A percentile compares a stretch with the other conserved stretches of the same genome.
Evolutionary conservation across 2,888 invertebrate genomes (phyloP).

Genomic region (Megastigmus dorsalis): DNA sequence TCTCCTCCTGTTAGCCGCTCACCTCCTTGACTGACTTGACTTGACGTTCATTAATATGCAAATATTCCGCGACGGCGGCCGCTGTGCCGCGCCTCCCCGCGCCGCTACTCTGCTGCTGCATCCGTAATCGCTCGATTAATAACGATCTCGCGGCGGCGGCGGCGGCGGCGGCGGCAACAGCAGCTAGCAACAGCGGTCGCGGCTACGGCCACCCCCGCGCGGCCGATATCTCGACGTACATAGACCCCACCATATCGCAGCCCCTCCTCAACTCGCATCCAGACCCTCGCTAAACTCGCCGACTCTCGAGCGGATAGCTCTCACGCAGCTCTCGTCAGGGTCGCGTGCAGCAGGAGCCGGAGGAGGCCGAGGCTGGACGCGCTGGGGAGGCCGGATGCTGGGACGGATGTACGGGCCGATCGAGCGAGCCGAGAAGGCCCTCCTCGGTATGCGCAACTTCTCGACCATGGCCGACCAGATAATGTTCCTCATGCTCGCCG

Average conservation of each 20-base stretch:
- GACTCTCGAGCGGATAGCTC: neutral
- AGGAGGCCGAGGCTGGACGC: neutral
- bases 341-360: too few species aligned
- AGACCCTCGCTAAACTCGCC: neutral
- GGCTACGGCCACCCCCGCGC: conserved; percentile 31
- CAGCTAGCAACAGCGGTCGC: conserved; percentile 26
- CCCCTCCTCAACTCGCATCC: too few species aligned
- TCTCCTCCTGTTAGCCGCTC: conserved; percentile 56
- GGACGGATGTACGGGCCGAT: conserved; percentile 63
- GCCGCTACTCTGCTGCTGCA: too few species aligned
- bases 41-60: conserved; percentile 67
- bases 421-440: conserved; percentile 80
- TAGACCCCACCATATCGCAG: too few species aligned
- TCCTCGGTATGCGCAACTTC: conserved; percentile 82
- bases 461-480: conserved; percentile 84
- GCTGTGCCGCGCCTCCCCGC: too few species aligned
- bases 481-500: conserved; percentile 84
- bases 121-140: conserved; percentile 42
- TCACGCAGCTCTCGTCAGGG: too few species aligned
- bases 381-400: conserved; percentile 4
- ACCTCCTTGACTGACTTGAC: conserved; percentile 57
- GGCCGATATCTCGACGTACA: conserved; percentile 25
- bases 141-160: conserved; percentile 55
- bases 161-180: conserved; percentile 44
- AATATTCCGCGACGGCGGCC: too few species aligned